phyloP scores from a whole-genome alignment of 2,888 invertebrate genomes.

The Acrobasis suavella region DNA sequence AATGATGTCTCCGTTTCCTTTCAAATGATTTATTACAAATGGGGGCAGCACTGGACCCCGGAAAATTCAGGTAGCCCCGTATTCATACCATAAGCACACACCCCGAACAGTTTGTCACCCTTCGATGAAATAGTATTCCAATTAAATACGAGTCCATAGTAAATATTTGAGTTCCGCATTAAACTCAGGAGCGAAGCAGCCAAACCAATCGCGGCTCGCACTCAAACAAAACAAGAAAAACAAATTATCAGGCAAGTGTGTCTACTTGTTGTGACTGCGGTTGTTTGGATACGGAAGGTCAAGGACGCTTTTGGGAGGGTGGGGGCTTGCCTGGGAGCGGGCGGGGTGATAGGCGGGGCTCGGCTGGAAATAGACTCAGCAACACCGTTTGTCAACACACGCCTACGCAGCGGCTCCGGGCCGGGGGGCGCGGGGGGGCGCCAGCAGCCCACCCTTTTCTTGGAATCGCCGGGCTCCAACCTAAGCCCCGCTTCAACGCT shows the following conservation, averaged over 20 bases:
- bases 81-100: neutral
- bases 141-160: neutral
- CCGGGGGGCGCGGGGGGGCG: slow-evolving; percentile 36
- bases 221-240: slow-evolving; percentile 39
- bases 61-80: too few relatives aligned
- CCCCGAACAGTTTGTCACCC: neutral
- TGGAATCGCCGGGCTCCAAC: slow-evolving; percentile 21
- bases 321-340: slow-evolving; percentile 34
- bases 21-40: too few relatives aligned
- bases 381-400: slow-evolving; percentile 79
- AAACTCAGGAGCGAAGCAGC: neutral
- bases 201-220: slow-evolving; percentile 23
- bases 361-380: slow-evolving; percentile 68
- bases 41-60: too few relatives aligned
- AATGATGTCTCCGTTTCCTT: too few relatives aligned
- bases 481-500: neutral
- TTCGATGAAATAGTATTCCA: neutral
- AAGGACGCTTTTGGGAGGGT: slow-evolving; percentile 62
- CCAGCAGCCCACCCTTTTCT: slow-evolving; percentile 27
- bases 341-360: slow-evolving; percentile 54
- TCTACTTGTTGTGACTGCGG: slow-evolving; percentile 74
- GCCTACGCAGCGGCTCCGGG: slow-evolving; percentile 62
- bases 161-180: slow-evolving; percentile 14
- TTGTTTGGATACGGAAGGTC: slow-evolving; percentile 80
- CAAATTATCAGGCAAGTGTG: slow-evolving; percentile 47